Percentiles rank a stretch among this genome's conserved stretches.
Conservation (phyloP, 1,140 invertebrate species). For the Anadara kagoshimensis region DNA sequence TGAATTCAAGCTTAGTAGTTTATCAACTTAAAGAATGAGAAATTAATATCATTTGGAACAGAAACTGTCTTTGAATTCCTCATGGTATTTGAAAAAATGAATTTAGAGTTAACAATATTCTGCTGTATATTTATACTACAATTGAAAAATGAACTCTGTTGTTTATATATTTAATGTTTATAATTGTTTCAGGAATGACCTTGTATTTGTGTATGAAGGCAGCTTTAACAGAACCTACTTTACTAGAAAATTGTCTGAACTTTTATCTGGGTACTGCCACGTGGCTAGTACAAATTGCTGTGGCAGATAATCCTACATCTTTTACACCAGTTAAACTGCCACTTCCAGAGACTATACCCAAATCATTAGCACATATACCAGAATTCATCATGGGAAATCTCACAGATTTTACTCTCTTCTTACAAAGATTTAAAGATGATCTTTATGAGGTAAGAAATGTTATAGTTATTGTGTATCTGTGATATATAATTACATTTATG, state of each 20-base stretch:
- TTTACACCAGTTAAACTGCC: slow-evolving; percentile 80
- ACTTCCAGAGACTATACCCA: slow-evolving; percentile 74
- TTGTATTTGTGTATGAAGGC: slow-evolving; percentile 77
- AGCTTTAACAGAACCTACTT: slow-evolving; percentile 83
- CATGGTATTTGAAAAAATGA: too few species aligned
- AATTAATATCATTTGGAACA: too few species aligned
- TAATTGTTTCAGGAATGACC: slow-evolving; percentile 66
- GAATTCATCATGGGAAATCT: slow-evolving; percentile 94
- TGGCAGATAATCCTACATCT: slow-evolving; percentile 67
- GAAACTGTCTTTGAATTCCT: too few species aligned
- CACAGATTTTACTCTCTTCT: slow-evolving; percentile 84
- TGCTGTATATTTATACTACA: too few species aligned
- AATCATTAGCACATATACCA: slow-evolving; percentile 83
- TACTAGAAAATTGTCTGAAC: slow-evolving; percentile 81
- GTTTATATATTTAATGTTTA: too few species aligned
- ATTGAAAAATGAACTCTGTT: too few species aligned
- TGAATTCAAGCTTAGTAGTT: too few species aligned
- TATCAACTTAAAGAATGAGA: too few species aligned
- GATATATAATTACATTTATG: too few species aligned
- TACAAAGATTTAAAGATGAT: slow-evolving; percentile 78
- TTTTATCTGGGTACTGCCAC: slow-evolving; percentile 87
- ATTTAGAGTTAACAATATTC: too few species aligned
- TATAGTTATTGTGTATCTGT: too few species aligned
- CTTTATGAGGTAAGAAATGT: slow-evolving; percentile 67
- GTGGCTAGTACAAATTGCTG: slow-evolving; percentile 88